Evolutionary conservation across 2,113 vertebrate species (phyloP).

Genomic region (Zosterops pallidus): DNA sequence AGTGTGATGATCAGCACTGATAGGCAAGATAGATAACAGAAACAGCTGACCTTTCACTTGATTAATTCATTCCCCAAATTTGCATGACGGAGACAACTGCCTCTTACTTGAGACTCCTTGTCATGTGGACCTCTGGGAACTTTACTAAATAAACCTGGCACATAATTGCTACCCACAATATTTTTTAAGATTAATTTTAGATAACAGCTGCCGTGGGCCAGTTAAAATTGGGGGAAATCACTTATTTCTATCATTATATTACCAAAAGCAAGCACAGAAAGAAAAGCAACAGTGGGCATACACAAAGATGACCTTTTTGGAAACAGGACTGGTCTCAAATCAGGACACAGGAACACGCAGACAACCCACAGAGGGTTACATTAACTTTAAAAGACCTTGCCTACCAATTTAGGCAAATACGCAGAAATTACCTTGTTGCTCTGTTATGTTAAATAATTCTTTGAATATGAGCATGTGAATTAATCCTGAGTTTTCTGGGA

Average conservation of each 20-base stretch:
- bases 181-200: neutral
- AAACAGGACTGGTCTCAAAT: neutral
- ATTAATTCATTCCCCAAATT: conserved; percentile 35
- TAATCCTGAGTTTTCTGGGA: conserved; percentile 12
- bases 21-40: conserved; percentile 42
- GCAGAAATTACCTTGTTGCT: neutral
- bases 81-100: conserved; percentile 26
- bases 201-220: neutral
- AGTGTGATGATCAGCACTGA: conserved; percentile 43
- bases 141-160: conserved; percentile 27
- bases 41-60: conserved; percentile 23
- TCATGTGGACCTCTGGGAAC: conserved; percentile 16
- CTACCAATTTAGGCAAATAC: conserved; percentile 10
- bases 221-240: conserved; percentile 16
- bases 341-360: neutral
- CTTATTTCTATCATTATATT: neutral
- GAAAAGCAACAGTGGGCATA: neutral
- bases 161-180: neutral
- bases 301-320: neutral
- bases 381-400: neutral
- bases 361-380: neutral
- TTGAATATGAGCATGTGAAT: neutral
- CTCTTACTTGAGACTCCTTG: conserved; percentile 16
- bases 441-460: conserved; percentile 38
- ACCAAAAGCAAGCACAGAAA: neutral